Base-by-base conservation (phyloP, 2,113 vertebrate genomes). In the Pluvianellus socialis region DNA sequence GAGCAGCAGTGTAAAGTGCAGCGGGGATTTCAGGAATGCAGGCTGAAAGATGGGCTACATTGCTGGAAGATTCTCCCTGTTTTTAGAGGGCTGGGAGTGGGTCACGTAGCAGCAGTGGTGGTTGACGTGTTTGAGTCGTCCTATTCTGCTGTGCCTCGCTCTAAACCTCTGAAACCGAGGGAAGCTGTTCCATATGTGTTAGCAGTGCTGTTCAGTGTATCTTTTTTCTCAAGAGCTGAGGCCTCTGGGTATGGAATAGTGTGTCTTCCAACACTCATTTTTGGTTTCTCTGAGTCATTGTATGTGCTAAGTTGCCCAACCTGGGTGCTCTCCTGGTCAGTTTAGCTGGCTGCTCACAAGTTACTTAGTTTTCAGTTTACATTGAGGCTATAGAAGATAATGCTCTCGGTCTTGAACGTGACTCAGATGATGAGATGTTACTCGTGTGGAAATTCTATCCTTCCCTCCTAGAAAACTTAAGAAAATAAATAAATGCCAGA, bases 361-460 rank as follows among this genome's bases (percentile, higher is more conserved):
- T 42, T 26, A 5, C 16, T 35, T 12, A 3, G 14, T 21, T 75
- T 33, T 24, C 32, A 19, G 14, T 19, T 71, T 33, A 9, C 27
- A 5, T 8, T 8, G 13, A 53, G 30, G 42, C n/a, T 28, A 18
- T 33, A 56, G 33, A 38, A 30, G 12, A 5, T 65, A 27, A 21
- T 1, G 2, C 22, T 50, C 3, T 52, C 1, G 0, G 38, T 76
- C 30, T 40, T 6, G 26, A 72, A 8, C 1, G 2, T 27, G 32
- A 17, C 4, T 58, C 0, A 0, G 49, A 6, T 10, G 17, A 2
- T 0, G 3, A 26, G 50, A 13, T 1, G 3, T 53, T 71, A 2
- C 17, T 55, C 66, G 3, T 7, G 22, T 47, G 53, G 23, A 16
- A n/a, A 30, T 58, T 38, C 19, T 63, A 65, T 58, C 6, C 33